Conservation (phyloP, 1,140 invertebrate species). For the Probaryconus sp. region DNA sequence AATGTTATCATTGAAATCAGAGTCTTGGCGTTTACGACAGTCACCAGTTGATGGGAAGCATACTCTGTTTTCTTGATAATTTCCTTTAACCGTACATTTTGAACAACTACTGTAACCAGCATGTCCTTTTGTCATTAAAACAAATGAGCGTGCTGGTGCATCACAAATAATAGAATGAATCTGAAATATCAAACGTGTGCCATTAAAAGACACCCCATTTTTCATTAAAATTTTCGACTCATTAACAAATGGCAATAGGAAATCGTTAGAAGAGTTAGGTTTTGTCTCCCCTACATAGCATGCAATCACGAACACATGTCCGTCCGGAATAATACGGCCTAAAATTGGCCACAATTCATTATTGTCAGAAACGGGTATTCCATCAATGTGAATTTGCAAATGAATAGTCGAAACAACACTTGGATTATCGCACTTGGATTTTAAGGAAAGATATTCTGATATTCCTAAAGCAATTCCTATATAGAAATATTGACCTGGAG, state of each 20-base stretch:
- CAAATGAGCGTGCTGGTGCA: slow-evolving; percentile 69
- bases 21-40: neutral
- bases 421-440: neutral
- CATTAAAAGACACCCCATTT: slow-evolving; percentile 24
- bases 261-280: slow-evolving; percentile 40
- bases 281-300: slow-evolving; percentile 43
- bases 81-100: slow-evolving; percentile 65
- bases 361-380: slow-evolving; percentile 50
- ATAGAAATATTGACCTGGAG: slow-evolving; percentile 18
- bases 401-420: neutral
- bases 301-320: slow-evolving; percentile 51
- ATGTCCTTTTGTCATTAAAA: slow-evolving; percentile 67
- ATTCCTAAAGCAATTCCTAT: slow-evolving; percentile 5
- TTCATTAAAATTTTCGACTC: slow-evolving; percentile 15
- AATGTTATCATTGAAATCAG: slow-evolving; percentile 2
- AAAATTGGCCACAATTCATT: slow-evolving; percentile 56
- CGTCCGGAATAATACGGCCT: slow-evolving; percentile 23
- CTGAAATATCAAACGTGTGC: slow-evolving; percentile 12
- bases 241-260: slow-evolving; percentile 43
- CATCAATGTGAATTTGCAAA: slow-evolving; percentile 57
- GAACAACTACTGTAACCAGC: slow-evolving; percentile 69
- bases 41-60: slow-evolving; percentile 50
- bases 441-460: neutral
- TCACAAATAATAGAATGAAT: slow-evolving; percentile 68
- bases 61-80: slow-evolving; percentile 39